Evolutionary conservation across 1,140 invertebrate genomes (phyloP).

Genomic region (Marisa cornuarietis): DNA sequence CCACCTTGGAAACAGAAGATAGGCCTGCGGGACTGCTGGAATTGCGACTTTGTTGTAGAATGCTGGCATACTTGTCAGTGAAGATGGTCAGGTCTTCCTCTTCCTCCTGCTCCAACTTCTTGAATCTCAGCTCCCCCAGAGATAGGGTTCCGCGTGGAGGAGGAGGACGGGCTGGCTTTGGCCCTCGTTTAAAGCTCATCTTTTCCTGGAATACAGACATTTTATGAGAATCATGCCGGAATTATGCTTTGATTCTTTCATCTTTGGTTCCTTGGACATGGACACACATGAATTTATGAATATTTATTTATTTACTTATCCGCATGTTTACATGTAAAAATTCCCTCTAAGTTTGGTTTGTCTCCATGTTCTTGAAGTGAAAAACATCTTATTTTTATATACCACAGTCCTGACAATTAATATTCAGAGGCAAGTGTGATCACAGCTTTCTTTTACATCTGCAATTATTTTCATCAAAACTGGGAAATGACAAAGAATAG

Average conservation of each 20-base stretch:
- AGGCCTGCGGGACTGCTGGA: neutral
- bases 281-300: too few species aligned
- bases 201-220: conserved; percentile 19
- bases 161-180: conserved; percentile 33
- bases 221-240: neutral
- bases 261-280: neutral
- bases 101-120: conserved; percentile 53
- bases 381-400: too few species aligned
- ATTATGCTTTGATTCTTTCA: neutral
- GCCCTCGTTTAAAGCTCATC: conserved; percentile 45
- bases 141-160: conserved; percentile 35
- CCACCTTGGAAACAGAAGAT: neutral
- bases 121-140: conserved; percentile 49
- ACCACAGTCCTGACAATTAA: too few species aligned
- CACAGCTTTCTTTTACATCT: too few species aligned
- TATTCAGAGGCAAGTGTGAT: too few species aligned
- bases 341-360: too few species aligned
- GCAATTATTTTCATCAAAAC: too few species aligned
- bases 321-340: too few species aligned
- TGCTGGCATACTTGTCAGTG: conserved; percentile 50
- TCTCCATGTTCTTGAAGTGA: too few species aligned
- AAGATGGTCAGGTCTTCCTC: conserved; percentile 55
- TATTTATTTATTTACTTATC: too few species aligned
- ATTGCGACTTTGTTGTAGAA: conserved; percentile 31
- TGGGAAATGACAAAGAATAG: too few species aligned